phyloP scores from a whole-genome alignment of 2,113 vertebrate species.

The Eclectus roratus region DNA sequence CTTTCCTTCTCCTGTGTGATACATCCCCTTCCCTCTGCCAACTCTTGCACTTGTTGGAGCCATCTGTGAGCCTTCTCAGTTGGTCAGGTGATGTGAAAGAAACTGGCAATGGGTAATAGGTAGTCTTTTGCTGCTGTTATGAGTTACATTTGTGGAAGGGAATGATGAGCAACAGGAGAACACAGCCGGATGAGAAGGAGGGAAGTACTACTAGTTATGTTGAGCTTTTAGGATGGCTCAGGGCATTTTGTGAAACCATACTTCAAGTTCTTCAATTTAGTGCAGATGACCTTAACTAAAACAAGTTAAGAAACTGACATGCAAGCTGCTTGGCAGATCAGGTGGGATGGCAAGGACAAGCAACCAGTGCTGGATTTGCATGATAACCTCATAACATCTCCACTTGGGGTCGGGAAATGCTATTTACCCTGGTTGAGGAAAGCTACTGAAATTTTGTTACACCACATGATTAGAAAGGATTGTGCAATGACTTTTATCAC shows the following conservation, averaged over 20 bases:
- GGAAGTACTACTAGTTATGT: neutral
- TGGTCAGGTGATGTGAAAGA: neutral
- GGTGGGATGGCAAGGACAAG: neutral
- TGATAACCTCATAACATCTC: neutral
- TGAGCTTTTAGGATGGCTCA: neutral
- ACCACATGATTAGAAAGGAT: neutral
- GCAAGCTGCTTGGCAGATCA: neutral
- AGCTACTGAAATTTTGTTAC: neutral
- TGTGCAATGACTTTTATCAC: neutral
- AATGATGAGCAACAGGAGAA: neutral
- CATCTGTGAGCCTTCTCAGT: neutral
- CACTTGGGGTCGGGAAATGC: accelerated
- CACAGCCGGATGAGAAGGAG: neutral
- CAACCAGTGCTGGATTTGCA: neutral
- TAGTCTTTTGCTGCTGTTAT: neutral
- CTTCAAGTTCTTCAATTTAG: neutral
- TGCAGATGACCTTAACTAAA: neutral
- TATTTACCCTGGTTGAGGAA: neutral
- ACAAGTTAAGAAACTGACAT: neutral
- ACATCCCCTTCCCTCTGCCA: neutral
- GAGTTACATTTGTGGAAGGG: neutral
- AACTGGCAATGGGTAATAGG: neutral
- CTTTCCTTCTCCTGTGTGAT: neutral
- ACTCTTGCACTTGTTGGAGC: neutral
- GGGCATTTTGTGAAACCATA: neutral